Evolutionary conservation across 2,888 invertebrate genomes (phyloP), one percentile per base, ranked within the genome.

Genomic region (Aplocera efformata): DNA sequence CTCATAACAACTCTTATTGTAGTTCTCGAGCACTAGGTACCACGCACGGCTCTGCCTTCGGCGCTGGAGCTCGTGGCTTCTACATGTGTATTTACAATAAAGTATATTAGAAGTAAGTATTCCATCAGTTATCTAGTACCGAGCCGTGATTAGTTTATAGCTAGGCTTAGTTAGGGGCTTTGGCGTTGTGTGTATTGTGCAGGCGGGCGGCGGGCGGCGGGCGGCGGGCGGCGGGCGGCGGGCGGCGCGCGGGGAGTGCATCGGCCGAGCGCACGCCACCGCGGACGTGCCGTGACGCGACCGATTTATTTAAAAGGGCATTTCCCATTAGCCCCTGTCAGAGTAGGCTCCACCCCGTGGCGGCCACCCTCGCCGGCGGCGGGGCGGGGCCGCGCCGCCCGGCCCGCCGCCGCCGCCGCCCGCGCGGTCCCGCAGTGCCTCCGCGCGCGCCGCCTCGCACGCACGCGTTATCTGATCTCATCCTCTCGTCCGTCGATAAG

Each of bases 291-390:
- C 32, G 40, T 49, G 49, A 42, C 43, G 51, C 46, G 34, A 30
- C 22, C 50, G 44, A 48, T 69, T 67, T 69, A 67, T 69, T 67
- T 63, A 65, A 71, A 72, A 58, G 39, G 62, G 61, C 56, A 63
- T 70, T 72, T 69, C 52, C 62, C 56, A 35, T 23, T 44, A 33
- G 48, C 23, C 9, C 25, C 13, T 21, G 36, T 42, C 23, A 42
- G 37, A 41, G 45, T 25, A 7, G 37, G 56, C 53, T 55, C 33
- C 48, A 40, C 46, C 48, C 47, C 51, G 48, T 56, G 52, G 38
- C 31, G 50, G 43, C 29, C 37, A 47, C 58, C 34, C 49, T 47
- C 56, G 51, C 45, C 42, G 42, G 48, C 44, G 54, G 49, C 56
- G 51, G 48, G 56, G 52, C 43, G 48, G 13, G 13, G 13, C 13